Percentiles rank a stretch among this genome's conserved stretches.
Evolutionary conservation across 2,888 invertebrate genomes (phyloP).

Genomic region (Netelia virgata): DNA sequence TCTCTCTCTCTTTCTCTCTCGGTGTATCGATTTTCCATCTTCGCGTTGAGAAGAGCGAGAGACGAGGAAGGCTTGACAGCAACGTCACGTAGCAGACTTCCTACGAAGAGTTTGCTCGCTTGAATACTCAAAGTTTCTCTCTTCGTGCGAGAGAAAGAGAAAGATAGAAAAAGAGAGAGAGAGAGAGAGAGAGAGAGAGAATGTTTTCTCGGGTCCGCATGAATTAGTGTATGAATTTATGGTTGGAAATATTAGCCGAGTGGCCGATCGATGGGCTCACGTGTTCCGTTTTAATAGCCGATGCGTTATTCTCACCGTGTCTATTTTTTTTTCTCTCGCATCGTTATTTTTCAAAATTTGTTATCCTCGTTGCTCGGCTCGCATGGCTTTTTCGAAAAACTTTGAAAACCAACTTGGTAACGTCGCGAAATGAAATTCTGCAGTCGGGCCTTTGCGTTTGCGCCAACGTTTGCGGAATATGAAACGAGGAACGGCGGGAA

Average conservation of each 20-base stretch:
- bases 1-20: background rate
- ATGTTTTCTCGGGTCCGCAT: slow-evolving; percentile 10
- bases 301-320: background rate
- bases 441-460: slow-evolving; percentile 12
- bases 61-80: slow-evolving; percentile 75
- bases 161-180: slow-evolving; percentile 10
- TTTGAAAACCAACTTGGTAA: background rate
- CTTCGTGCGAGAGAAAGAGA: slow-evolving; percentile 16
- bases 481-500: slow-evolving; percentile 31
- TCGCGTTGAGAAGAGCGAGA: slow-evolving; percentile 8
- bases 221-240: slow-evolving; percentile 11
- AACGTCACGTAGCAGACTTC: slow-evolving; percentile 83
- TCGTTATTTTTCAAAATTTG: background rate
- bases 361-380: background rate
- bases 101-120: slow-evolving; percentile 76
- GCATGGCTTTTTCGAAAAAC: slow-evolving; percentile 10
- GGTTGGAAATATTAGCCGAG: background rate
- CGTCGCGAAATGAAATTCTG: slow-evolving; percentile 6
- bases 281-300: too few species aligned
- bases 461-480: slow-evolving; percentile 50
- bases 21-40: slow-evolving; percentile 23
- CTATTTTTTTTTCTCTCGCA: background rate
- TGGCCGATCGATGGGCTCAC: too few species aligned
- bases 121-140: slow-evolving; percentile 77
- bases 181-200: background rate